Evolutionary conservation across 2,797 vertebrate genomes (phyloP), one percentile per base, ranked within the genome.

Genomic region (Fratercula arctica): DNA sequence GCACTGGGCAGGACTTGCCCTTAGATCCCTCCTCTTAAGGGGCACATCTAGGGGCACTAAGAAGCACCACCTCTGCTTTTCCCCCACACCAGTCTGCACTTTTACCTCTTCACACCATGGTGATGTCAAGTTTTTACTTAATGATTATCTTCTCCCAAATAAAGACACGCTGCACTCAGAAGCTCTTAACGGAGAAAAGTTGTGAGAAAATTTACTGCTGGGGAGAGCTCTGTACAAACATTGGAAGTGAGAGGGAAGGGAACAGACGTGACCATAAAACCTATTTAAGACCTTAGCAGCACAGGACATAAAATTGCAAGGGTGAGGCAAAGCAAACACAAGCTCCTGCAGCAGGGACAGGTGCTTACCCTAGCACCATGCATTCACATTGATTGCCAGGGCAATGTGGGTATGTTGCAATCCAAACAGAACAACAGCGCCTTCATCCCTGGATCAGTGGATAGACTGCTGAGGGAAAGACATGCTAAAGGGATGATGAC

Each of bases 341-440:
- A 81, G 13, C 10, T 88, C 16, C 60, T 68, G 48, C 29, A 39
- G 79, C 21, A 75, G 25, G 13, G 9, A 23, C 31, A 82, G 68
- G 37, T 2, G 4, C 35, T 90, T 66, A 21, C 28, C 45, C 45
- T 82, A n/a, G 33, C 66, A 87, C 9, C 39, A 46, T 39, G 6
- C 6, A 41, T 53, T 82, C 67, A 26, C n/a, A 43, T 35, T 1
- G 4, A 63, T 6, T 81, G 21, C 48, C 16, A 74, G 5, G 46
- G n/a, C 43, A 77, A 74, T 14, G 50, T 1, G 1, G 16, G 5
- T 64, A 29, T 1, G 0, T 18, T 64, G 77, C 46, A 69, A 39
- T 39, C 21, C 45, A 69, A 28, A 35, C 33, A 74, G 28, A 85
- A 69, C 0, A 2, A 35, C 12, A 37, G 1, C 0, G 1, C 21